These are phyloP conservation scores for Pelobates fuscus DNA, from an alignment of 2,113 vertebrate species.

Conservation along the genomic window DNA sequence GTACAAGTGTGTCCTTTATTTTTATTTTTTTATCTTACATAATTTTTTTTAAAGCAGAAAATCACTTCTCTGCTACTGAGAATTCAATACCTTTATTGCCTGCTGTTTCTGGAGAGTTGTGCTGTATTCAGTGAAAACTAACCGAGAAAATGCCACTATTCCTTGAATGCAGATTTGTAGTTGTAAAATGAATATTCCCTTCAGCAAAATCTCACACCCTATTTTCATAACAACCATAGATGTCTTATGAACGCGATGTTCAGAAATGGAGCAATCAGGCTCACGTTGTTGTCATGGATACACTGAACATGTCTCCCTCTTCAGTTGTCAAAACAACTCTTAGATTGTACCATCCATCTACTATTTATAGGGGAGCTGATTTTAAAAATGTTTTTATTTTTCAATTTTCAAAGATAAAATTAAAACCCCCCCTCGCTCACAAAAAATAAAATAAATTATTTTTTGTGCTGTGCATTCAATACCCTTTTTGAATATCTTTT, in stretches of 20 bases:
- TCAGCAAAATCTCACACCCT: constrained; percentile 38
- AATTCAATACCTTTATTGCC: constrained; percentile 7
- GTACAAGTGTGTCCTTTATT: no score
- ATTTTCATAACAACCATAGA: constrained; percentile 33
- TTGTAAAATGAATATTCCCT: constrained; percentile 35
- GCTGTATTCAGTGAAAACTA: constrained; percentile 17
- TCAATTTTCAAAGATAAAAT: no score
- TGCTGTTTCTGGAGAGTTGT: constrained; percentile 16
- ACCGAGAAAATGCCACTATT: constrained; percentile 12
- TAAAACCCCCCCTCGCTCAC: no score
- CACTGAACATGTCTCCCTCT: constrained; percentile 43
- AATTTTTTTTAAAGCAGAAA: no score
- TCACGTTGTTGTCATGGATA: constrained; percentile 47
- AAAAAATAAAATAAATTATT: no score
- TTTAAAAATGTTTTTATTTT: no score
- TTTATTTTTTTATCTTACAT: no score
- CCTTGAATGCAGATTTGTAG: constrained; percentile 16
- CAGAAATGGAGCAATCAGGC: constrained; percentile 47
- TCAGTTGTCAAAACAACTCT: constrained; percentile 44
- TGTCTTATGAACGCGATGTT: constrained; percentile 39
- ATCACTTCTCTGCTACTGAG: no score
- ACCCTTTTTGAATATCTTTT: no score
- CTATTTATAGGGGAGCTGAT: constrained; percentile 9
- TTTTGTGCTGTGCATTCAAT: no score
- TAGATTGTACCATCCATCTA: constrained; percentile 37